Percentiles rank a stretch among this genome's conserved stretches.
These are phyloP conservation scores for Cydia amplana DNA, from an alignment of 1,140 invertebrate species.

Conservation along the genomic window DNA sequence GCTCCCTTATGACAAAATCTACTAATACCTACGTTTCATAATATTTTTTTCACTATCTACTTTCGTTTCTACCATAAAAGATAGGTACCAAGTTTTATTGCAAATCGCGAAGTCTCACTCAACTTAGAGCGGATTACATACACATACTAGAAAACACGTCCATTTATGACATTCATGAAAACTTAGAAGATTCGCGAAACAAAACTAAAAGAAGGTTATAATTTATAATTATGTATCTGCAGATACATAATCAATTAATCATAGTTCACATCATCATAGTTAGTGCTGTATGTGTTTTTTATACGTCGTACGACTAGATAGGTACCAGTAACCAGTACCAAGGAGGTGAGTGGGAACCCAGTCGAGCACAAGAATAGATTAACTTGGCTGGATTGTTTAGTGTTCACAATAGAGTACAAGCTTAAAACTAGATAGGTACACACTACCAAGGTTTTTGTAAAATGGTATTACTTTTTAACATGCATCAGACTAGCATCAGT, in stretches of 20 bases:
- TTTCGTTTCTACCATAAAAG: neutral
- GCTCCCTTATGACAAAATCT: no score
- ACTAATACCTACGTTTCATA: no score
- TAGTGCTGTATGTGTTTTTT: constrained; percentile 4
- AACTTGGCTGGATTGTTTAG: neutral
- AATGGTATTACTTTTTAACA: neutral
- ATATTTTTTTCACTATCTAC: neutral
- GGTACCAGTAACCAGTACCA: neutral
- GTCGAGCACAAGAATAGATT: constrained; percentile 3
- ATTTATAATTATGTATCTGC: no score
- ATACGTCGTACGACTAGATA: neutral
- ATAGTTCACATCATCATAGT: no score
- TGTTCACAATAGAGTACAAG: neutral
- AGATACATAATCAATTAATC: neutral
- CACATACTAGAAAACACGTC: neutral
- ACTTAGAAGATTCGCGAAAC: neutral
- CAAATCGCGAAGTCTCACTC: no score
- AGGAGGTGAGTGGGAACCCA: neutral
- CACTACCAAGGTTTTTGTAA: neutral
- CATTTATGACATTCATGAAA: neutral
- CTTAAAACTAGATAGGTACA: neutral
- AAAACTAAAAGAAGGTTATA: neutral
- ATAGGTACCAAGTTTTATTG: no score
- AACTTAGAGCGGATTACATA: no score
- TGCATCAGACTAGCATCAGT: neutral